phyloP scores from a whole-genome alignment of 2,888 invertebrate genomes.

The Drosophila helvetica region DNA sequence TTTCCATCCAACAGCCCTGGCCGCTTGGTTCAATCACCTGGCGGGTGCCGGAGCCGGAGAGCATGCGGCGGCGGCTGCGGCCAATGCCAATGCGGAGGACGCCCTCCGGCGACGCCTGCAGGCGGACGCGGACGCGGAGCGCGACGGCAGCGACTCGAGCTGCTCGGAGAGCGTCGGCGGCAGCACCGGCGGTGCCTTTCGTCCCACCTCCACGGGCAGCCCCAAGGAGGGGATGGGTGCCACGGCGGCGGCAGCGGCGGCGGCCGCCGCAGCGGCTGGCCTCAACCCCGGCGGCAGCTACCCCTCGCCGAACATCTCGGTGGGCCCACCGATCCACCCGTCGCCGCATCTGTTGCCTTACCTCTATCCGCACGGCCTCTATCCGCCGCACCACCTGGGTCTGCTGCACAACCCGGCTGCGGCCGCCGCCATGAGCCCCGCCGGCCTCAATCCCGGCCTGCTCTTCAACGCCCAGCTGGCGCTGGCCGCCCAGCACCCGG shows the following conservation, averaged over 20 bases:
- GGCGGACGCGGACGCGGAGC: conserved; percentile 86
- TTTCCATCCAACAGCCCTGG: conserved; percentile 79
- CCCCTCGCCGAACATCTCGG: conserved; percentile 96
- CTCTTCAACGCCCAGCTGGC: conserved; percentile 95
- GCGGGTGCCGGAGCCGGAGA: conserved; percentile 84
- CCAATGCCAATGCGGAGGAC: conserved; percentile 81
- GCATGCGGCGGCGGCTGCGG: conserved; percentile 84
- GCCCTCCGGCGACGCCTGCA: conserved; percentile 84
- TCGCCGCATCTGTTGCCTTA: conserved; percentile 95
- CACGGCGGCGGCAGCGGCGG: conserved; percentile 41
- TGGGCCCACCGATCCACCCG: conserved; percentile 96
- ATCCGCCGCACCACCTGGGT: conserved; percentile 90
- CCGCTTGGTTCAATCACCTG: conserved; percentile 88
- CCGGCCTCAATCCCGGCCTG: conserved; percentile 91
- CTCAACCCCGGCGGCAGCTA: conserved; percentile 84
- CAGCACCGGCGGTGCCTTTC: conserved; percentile 84
- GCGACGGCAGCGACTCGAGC: conserved; percentile 89
- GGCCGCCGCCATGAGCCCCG: conserved; percentile 85
- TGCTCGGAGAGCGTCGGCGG: conserved; percentile 87
- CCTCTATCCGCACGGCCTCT: conserved; percentile 95
- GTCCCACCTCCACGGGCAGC: conserved; percentile 85
- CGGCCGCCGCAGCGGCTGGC: conserved; percentile 66
- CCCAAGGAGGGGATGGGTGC: conserved; percentile 85
- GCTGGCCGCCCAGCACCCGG: conserved; percentile 93
- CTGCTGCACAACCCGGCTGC: conserved; percentile 87